A percentile compares a stretch with the other conserved stretches of the same genome.
Evolutionary conservation across 2,113 vertebrate species (phyloP).

Genomic region (Hippocampus zosterae): DNA sequence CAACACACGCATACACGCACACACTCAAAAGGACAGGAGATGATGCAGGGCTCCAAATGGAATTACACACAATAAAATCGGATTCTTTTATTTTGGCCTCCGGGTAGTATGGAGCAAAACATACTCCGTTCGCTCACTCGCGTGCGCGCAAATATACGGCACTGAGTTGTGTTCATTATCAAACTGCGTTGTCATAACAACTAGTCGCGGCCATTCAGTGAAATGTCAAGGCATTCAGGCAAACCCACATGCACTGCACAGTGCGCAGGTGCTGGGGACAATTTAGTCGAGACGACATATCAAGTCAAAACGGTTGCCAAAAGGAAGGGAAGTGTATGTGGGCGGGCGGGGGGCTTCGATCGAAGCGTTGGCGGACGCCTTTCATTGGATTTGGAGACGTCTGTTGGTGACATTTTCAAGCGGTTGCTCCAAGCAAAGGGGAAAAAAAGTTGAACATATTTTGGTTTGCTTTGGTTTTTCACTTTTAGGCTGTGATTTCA

Average conservation of each 20-base stretch:
- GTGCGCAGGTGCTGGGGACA: background rate
- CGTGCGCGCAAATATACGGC: slow-evolving; percentile 7
- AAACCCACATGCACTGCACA: slow-evolving; percentile 14
- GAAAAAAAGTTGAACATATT: background rate
- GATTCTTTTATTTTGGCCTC: slow-evolving; percentile 17
- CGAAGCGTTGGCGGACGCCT: no score
- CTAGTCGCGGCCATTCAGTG: slow-evolving; percentile 57
- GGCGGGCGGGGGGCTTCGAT: background rate
- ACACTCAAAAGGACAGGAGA: background rate
- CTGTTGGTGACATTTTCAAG: slow-evolving; percentile 11
- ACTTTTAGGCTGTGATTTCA: no score
- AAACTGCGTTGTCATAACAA: slow-evolving; percentile 61
- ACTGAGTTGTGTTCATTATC: slow-evolving; percentile 46
- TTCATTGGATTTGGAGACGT: background rate
- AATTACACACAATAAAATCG: slow-evolving; percentile 14
- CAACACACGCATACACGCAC: background rate
- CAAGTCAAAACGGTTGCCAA: background rate
- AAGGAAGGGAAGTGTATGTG: background rate
- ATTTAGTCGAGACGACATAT: slow-evolving; percentile 1
- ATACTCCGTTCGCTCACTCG: slow-evolving; percentile 26
- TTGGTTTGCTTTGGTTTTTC: no score
- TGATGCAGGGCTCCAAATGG: slow-evolving; percentile 22
- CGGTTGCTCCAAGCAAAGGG: background rate
- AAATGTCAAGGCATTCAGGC: slow-evolving; percentile 59
- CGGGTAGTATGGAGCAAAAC: slow-evolving; percentile 29